These are phyloP conservation scores for Exaiptasia diaphana DNA, from an alignment of 64 coral and sea anemone genomes.

Conservation along the genomic window DNA sequence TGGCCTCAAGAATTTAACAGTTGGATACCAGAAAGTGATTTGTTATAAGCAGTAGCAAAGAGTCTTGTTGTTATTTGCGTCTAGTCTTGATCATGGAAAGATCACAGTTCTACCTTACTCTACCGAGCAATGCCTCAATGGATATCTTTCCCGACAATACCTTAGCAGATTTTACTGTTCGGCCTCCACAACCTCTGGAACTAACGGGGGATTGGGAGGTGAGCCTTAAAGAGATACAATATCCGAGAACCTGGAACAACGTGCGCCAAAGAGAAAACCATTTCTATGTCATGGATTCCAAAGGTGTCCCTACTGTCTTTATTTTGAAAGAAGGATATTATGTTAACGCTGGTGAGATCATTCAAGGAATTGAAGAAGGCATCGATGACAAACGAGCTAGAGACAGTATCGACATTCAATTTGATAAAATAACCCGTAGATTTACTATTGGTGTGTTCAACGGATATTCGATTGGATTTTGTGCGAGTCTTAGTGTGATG, in stretches of 20 bases:
- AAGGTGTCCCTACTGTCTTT: background rate
- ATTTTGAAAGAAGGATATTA: background rate
- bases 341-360: background rate
- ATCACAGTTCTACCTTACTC: background rate
- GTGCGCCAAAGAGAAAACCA: background rate
- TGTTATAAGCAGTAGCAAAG: too few species aligned
- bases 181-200: background rate
- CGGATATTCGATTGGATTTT: background rate
- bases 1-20: background rate
- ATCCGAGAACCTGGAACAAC: conserved; percentile 31
- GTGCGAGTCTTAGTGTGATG: background rate
- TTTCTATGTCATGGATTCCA: background rate
- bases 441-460: background rate
- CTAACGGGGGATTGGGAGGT: conserved; percentile 22
- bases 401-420: background rate
- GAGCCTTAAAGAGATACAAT: conserved; percentile 30
- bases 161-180: conserved; percentile 32
- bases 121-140: conserved; percentile 43
- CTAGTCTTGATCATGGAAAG: background rate
- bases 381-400: background rate
- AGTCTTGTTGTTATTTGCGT: too few species aligned
- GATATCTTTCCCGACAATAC: conserved; percentile 41
- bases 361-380: background rate
- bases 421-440: conserved; percentile 10
- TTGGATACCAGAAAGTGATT: background rate